Evolutionary conservation across 2,113 vertebrate species (phyloP), one percentile per base, ranked within the genome.

Genomic region (Empidonax alnorum): DNA sequence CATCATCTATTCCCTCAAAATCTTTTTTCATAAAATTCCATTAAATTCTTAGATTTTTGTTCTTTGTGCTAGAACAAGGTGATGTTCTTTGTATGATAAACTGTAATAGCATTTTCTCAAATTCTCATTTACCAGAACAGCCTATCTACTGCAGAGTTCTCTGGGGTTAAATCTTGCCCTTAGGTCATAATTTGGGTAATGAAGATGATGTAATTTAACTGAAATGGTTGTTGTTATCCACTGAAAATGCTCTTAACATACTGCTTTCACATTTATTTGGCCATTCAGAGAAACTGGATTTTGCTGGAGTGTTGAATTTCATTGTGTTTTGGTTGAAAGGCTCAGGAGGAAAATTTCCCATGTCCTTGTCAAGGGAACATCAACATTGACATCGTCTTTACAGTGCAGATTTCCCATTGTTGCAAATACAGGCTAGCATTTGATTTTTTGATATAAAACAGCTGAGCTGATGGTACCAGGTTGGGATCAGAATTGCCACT

Each of bases 81-180:
- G 50, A 31, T 91, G 16, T 42, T 92, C 42, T 93, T 59, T 88
- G 41, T 23, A 14, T 66, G 47, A 39, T 87, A 89, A 94, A 47
- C 13, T 75, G 22, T 30, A 73, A 52, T 27, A 94, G 5, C 31
- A 47, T 84, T 92, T 82, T 59, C 47, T 47, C 28, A 74, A 61
- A 69, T 67, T 69, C 39, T 87, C 62, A 35, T 62, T 90, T 76
- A 66, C 63, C 46, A 25, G 74, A 93, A 39, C 8, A 77, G 39
- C 27, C 24, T 75, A 87, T 81, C 25, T 37, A 20, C 63, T 93
- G 81, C 31, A 56, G 76, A 78, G 14, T 44, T 79, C 9, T 50
- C 90, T 90, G 74, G 55, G n/a, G 92, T 96, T 81, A 91, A 86
- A 83, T 83, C 16, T 89, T 76, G 28, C 49, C 84, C 84, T 33